phyloP scores from a whole-genome alignment of 2,797 vertebrate species.

The Myiothlypis coronata region DNA sequence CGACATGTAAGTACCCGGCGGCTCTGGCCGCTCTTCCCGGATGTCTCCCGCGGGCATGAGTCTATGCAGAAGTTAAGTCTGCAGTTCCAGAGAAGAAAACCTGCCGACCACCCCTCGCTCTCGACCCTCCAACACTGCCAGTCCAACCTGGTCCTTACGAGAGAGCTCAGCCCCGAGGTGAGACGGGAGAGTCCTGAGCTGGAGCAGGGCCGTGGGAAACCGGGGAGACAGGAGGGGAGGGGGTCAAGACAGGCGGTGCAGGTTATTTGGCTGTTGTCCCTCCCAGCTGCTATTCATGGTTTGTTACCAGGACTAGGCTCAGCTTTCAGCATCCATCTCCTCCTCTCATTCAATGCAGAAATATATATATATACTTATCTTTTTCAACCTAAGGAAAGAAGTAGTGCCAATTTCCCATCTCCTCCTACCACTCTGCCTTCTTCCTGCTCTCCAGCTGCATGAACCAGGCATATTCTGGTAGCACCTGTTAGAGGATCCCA shows the following conservation, averaged over 20 bases:
- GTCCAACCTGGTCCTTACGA: not conserved
- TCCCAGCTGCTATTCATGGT: not conserved
- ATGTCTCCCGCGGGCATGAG: not conserved
- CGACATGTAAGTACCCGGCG: constrained; percentile 58
- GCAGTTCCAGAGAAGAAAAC: not conserved
- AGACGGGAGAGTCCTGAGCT: not conserved
- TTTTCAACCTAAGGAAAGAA: not conserved
- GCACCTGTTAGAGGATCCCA: not conserved
- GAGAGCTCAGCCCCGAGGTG: not conserved
- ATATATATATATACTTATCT: not conserved
- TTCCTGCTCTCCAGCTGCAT: not conserved
- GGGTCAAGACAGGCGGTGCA: not conserved
- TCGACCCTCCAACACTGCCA: not conserved
- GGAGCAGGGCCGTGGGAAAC: not conserved
- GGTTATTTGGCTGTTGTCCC: not conserved
- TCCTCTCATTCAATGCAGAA: not conserved
- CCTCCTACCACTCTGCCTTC: not conserved
- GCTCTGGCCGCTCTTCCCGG: not conserved
- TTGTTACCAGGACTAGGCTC: not conserved
- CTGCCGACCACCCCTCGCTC: not conserved
- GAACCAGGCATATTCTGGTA: not conserved
- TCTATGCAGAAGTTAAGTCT: constrained; percentile 56
- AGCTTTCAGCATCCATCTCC: not conserved
- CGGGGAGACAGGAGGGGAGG: not conserved
- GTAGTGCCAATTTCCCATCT: not conserved